Evolutionary conservation across 2,888 invertebrate species (phyloP), one percentile per base, ranked within the genome.

Genomic region (Amorpha juglandis): DNA sequence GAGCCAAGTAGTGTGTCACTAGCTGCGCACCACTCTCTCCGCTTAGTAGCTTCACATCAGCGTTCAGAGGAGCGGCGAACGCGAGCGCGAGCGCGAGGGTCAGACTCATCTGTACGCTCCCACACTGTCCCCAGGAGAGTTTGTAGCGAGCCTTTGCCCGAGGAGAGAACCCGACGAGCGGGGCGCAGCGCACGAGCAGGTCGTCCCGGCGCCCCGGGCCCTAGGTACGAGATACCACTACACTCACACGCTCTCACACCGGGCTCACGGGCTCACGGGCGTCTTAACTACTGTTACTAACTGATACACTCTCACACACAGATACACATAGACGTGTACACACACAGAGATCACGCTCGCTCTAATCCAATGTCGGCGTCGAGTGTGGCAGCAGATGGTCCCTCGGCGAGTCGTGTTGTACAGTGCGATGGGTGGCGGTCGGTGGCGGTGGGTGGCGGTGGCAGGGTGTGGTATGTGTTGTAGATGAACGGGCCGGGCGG

Each of bases 81-180:
- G 69, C 69, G 67, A 63, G 66, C 69, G 67, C 38, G 53, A 65
- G 68, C 14, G 69, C 69, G 67, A 63, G 66, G 68, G 67, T 63
- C 67, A 63, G 33, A 55, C 52, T 65, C 38, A 50, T 63, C 75
- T 76, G 70, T 72, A 68, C 66, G 69, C 68, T 12, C 66, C 55
- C 80, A 70, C 72, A 73, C 80, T 87, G 83, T 91, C 83, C 88
- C 79, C 91, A 91, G 91, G 92, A 80, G 81, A 81, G 77, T 82
- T 86, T 78, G 76, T 88, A 83, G 89, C 88, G 81, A 78, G 87
- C 69, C 84, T 87, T 74, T 91, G 91, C 82, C 68, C 79, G 76
- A 77, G 82, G 68, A 75, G 69, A 70, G 80, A 78, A 64, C 69
- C 71, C 52, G 62, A 65, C 73, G 64, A 67, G 65, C 67, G 64